Base-by-base conservation (phyloP, 2,113 vertebrate genomes). In the Penelope pileata region DNA sequence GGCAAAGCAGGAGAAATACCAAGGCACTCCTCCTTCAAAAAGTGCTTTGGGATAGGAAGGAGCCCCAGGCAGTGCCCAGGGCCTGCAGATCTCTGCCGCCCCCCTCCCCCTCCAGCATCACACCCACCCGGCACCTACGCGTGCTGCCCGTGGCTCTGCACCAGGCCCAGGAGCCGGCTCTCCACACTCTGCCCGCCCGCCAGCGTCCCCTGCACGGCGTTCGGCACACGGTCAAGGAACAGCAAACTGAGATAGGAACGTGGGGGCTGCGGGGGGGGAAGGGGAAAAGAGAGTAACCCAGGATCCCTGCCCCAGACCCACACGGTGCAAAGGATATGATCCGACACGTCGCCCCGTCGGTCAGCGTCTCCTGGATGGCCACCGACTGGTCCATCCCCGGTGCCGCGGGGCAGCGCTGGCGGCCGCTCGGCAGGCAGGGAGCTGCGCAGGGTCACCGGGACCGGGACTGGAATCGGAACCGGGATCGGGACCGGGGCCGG, bases 371-470 rank as follows among this genome's bases (percentile, higher is more conserved):
- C 93, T 99, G 99, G 96, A 99, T 98, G 3, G 98, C 99, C 36
- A 98, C 97, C 32, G 99, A 99, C 92, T 99, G 99, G 96, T 99
- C 99, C 99, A 99, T 99, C 21, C 53, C 40, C 58, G 3, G 45
- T 4, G 15, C 40, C 63, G 43, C 29, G 14, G 67, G 6, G 32
- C 42, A 30, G 51, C 16, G 51, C 51, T 29, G 29, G 51, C 16
- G 29, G 51, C 16, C 51, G 8, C 29, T 9, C 29, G 30, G 51
- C 51, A 30, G 27, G 9, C 51, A 13, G 27, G 29, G 51, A 29
- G 51, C 51, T 43, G 10, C 42, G 42, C 42, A 15, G 42, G 42
- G 42, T 15, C 10, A 43, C 42, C 42, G 42, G 42, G 42, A 43
- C 42, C 42, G 42, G 42, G 42, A 15, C 42, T 10, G 42, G 15